Evolutionary conservation across 2,113 vertebrate species (phyloP), one percentile per base, ranked within the genome.

Genomic region (Elgaria multicarinata): DNA sequence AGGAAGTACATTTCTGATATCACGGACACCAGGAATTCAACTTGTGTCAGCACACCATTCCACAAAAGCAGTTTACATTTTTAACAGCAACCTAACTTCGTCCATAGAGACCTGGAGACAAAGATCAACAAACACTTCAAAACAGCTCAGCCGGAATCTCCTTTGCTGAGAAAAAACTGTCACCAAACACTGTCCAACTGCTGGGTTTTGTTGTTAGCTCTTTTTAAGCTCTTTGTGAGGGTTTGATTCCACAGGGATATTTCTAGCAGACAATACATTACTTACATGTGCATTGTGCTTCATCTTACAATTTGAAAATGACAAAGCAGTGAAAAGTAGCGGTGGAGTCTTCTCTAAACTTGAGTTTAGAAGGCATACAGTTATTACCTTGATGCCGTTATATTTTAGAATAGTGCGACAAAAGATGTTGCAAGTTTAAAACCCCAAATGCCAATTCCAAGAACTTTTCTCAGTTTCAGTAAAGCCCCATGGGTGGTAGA

Each of bases 91-190:
- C 18, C 64, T 36, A 81, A 36, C 26, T 76, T 0, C 0, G 42
- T 33, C n/a, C 42, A 50, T 53, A 55, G 31, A 33, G 36, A 69
- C 71, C 50, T 1, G 22, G 84, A 53, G 0, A 0, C 16, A 0
- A 0, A 74, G 28, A 80, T 86, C 79, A 81, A 33, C 0, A 1
- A 46, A 0, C 5, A 3, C 44, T 64, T 55, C 50, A 89, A 24
- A 4, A 64, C 0, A 83, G 53, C 87, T 42, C 1, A 69, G 85
- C 87, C 79, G 62, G 24, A 80, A 62, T 39, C 0, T 16, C 71
- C 86, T 82, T 75, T 72, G 36, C 0, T 14, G 80, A n/a, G 76
- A 1, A 67, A 55, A 69, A 55, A 31, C n/a, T n/a, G 85, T 7
- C 44, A n/a, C 0, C 16, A 58, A 78, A 88, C n/a, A n/a, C 18